A percentile compares a stretch with the other conserved stretches of the same genome.
Evolutionary conservation across 1,140 invertebrate species (phyloP).

Genomic region (Heliconius eleuchia): DNA sequence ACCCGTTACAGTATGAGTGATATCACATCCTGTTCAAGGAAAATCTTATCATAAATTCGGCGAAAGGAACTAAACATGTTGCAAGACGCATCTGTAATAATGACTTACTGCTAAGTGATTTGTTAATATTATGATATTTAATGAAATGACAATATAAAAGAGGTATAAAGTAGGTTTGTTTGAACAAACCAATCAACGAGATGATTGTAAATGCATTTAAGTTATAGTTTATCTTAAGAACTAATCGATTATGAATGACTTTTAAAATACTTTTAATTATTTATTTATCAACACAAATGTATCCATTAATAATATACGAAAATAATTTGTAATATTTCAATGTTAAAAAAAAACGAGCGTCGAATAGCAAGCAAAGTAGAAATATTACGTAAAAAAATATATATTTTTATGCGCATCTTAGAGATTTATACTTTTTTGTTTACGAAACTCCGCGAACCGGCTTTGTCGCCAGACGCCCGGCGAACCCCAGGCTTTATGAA

Average conservation of each 20-base stretch:
- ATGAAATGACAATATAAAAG: neutral
- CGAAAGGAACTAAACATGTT: neutral
- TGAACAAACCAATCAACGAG: neutral
- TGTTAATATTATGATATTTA: constrained; percentile 5
- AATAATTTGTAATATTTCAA: neutral
- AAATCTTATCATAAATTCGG: neutral
- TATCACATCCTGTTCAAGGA: neutral
- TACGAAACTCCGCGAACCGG: constrained; percentile 29
- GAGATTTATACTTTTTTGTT: constrained; percentile 29
- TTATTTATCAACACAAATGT: neutral
- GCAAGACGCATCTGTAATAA: neutral
- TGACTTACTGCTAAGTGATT: neutral
- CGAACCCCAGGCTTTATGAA: constrained; percentile 30
- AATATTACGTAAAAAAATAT: neutral
- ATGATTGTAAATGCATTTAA: neutral
- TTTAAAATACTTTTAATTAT: constrained; percentile 1
- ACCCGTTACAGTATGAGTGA: neutral
- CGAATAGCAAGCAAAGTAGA: neutral
- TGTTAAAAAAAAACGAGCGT: neutral
- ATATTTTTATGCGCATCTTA: constrained; percentile 6
- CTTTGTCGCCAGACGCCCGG: constrained; percentile 20
- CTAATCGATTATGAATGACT: neutral
- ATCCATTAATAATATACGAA: neutral
- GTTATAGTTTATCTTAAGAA: neutral
- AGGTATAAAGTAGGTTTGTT: neutral